phyloP scores from a whole-genome alignment of 2,888 invertebrate genomes.

The Tetragonula carbonaria region DNA sequence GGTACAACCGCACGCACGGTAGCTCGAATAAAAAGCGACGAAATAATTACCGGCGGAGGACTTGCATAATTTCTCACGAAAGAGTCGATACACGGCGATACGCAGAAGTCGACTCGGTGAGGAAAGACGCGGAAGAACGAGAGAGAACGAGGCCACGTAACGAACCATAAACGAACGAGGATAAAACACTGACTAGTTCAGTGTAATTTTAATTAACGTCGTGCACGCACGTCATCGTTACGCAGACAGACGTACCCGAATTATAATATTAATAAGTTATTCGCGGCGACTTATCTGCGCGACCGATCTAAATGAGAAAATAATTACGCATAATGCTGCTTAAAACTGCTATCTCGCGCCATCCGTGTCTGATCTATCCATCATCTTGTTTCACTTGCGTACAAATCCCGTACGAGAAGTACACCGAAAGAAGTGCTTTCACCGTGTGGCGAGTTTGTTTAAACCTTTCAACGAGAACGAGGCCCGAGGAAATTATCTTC shows the following conservation, averaged over 20 bases:
- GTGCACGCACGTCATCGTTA: background rate
- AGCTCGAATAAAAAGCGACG: slow-evolving; percentile 48
- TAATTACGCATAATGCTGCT: slow-evolving; percentile 23
- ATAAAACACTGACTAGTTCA: background rate
- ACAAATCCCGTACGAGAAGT: background rate
- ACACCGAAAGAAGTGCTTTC: too few relatives aligned
- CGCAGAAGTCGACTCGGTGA: slow-evolving; percentile 6
- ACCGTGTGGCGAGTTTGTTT: background rate
- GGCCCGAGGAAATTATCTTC: background rate
- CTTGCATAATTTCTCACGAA: slow-evolving; percentile 68
- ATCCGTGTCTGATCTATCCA: background rate
- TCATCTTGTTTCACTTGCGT: background rate
- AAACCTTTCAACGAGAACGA: slow-evolving; percentile 15
- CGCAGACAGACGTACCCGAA: background rate
- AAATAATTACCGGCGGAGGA: slow-evolving; percentile 62
- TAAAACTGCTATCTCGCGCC: slow-evolving; percentile 20
- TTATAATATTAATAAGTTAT: slow-evolving; percentile 29
- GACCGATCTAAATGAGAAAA: slow-evolving; percentile 27
- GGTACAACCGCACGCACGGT: slow-evolving; percentile 37
- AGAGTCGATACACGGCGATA: slow-evolving; percentile 34
- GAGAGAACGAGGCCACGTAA: background rate
- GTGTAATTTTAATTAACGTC: slow-evolving; percentile 40
- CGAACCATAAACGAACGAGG: background rate
- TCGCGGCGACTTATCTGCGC: slow-evolving; percentile 11
- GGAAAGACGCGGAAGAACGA: background rate